A percentile compares a stretch with the other conserved stretches of the same genome.
Conservation (phyloP, 64 coral and sea anemone species). For the Actinia equina region DNA sequence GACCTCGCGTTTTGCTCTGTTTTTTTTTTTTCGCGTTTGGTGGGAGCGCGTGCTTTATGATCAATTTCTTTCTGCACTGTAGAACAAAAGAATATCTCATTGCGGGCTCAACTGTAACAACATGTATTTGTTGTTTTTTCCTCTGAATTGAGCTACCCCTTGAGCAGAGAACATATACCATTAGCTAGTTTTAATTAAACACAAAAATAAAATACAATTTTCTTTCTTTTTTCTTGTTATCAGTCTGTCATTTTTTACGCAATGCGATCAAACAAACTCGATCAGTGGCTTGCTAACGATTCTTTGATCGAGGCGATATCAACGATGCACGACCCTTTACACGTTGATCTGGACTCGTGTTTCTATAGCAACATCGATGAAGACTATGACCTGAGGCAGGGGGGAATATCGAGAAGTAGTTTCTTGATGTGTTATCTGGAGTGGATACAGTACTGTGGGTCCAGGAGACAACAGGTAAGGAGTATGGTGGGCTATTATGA, state of each 20-base stretch:
- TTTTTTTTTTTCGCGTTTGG: too few species aligned
- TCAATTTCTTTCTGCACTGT: too few species aligned
- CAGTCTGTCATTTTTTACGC: constrained; percentile 96
- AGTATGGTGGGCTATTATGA: not conserved
- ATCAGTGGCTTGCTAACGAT: constrained; percentile 75
- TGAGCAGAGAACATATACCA: too few species aligned
- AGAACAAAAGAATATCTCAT: too few species aligned
- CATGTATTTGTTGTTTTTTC: too few species aligned
- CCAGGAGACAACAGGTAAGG: constrained; percentile 67
- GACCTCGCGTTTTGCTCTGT: too few species aligned
- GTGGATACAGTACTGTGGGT: constrained; percentile 94
- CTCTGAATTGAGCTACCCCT: too few species aligned
- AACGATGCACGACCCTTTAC: constrained; percentile 45
- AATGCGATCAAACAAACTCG: constrained; percentile 74
- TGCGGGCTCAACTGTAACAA: too few species aligned
- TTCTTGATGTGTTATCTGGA: constrained; percentile 71
- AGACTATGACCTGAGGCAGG: constrained; percentile 82
- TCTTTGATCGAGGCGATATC: constrained; percentile 39
- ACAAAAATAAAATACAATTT: not conserved
- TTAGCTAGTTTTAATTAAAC: too few species aligned
- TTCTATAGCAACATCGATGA: constrained; percentile 98
- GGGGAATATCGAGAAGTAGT: constrained; percentile 78
- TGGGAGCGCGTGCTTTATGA: too few species aligned
- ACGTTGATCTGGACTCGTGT: constrained; percentile 74
- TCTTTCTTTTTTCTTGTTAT: not conserved